Evolutionary conservation across 2,113 vertebrate species (phyloP), one percentile per base, ranked within the genome.

Genomic region (Brienomyrus longianalis): DNA sequence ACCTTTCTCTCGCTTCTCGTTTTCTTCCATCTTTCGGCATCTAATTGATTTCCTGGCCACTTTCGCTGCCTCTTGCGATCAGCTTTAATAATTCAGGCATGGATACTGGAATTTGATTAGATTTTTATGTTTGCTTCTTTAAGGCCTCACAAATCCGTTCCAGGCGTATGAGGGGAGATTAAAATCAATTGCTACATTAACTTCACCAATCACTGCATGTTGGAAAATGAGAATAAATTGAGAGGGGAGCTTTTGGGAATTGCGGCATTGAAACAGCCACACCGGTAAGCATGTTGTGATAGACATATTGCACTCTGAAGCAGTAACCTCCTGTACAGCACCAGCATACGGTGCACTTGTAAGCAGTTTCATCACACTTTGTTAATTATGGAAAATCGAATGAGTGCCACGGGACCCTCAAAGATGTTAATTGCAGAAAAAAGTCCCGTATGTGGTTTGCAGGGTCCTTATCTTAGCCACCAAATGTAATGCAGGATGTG

Each of bases 101-200:
- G 39, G 43, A 84, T 48, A 52, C 85, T 87, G 51, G n/a, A 87
- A 87, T 86, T 50, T 54, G 85, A 87, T 54, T 87, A 51, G 11
- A 87, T 87, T 56, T 54, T 48, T 86, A n/a, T 51, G 83, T 86
- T 86, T 86, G 83, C n/a, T 51, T 86, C 83, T 27, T 51, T 48
- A 86, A 86, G 83, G 83, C 83, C 21, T 51, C 83, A 27, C 83
- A 50, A 48, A 86, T 86, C 45, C 23, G 23, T 86, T 86, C 23
- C n/a, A 50, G 83, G 23, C 45, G 8, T 48, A n/a, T 31, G 45
- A 86, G 83, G 83, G 23, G 23, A 86, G 83, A 86, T 86, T 50
- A 86, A 86, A 48, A 86, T 86, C 83, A 86, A 86, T 86, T 48
- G 83, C n/a, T 48, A 86, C 48, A 50, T 86, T 86, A 86, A 86